Conservation (phyloP, 2,797 vertebrate species). For the Simalia tracyae region DNA sequence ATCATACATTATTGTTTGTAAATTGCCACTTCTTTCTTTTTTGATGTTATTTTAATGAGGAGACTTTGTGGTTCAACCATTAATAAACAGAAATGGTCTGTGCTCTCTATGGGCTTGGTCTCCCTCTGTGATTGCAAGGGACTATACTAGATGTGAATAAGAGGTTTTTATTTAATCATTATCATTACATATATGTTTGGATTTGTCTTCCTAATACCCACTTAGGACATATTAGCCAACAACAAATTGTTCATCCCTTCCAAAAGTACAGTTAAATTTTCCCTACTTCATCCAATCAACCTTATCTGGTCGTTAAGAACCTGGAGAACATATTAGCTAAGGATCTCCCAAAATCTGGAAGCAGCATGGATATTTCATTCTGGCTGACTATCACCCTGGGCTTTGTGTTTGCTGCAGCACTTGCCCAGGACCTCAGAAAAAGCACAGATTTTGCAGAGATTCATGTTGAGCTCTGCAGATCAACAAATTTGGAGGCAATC, state of each 20-base stretch:
- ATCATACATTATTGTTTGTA: background rate
- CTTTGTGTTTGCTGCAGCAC: background rate
- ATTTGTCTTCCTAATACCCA: background rate
- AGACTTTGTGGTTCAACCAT: background rate
- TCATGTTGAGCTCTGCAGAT: background rate
- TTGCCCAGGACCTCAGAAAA: background rate
- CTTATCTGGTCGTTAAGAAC: background rate
- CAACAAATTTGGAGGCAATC: background rate
- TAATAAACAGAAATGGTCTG: background rate
- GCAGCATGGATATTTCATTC: no score
- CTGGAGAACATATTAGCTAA: background rate
- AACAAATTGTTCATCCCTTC: no score
- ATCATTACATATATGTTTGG: no score
- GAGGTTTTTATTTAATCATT: background rate
- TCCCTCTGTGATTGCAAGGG: background rate
- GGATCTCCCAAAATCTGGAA: no score
- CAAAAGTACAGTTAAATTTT: background rate
- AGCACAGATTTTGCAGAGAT: background rate
- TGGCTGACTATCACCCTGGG: background rate
- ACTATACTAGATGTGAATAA: background rate
- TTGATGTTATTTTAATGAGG: background rate
- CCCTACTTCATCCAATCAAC: background rate
- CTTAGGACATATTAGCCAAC: background rate
- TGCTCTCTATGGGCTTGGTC: background rate
- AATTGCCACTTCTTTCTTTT: background rate